Evolutionary conservation across 2,888 invertebrate species (phyloP), one percentile per base, ranked within the genome.

Genomic region (Lottia gigantea): DNA sequence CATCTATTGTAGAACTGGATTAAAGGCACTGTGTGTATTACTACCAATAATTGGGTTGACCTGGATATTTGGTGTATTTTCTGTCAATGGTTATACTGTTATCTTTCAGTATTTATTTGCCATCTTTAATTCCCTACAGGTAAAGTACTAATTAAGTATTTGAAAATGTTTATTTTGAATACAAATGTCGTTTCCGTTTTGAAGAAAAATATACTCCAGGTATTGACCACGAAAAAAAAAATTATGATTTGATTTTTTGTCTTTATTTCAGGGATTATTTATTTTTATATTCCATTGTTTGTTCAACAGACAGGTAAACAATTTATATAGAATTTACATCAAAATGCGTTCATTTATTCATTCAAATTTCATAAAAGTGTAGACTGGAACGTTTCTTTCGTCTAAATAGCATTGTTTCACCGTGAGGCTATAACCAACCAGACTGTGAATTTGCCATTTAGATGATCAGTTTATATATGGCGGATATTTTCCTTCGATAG

Each of bases 61-160:
- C 0, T 83, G 82, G 83, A 70, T 82, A 16, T 75, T 81, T 64
- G 83, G 83, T 4, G 69, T 83, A n/a, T 72, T 82, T 16, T 75
- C 80, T 31, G 76, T 83, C 16, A 81, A 79, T 71, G 70, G 75
- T 12, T 74, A 78, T 46, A 71, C 76, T 19, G 68, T 78, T 15
- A 63, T 75, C 12, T 79, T 83, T 19, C 81, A 80, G 61, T 83
- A 82, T 71, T 64, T 82, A 0, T 83, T 83, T 68, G 74, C 78
- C 63, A 74, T 80, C 46, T 76, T 78, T 46, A 83, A 83, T 68
- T 78, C 80, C 11, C 67, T 82, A 25, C 83, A 83, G 81, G 83
- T 83, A 71, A 70, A 73, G 19, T 23, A 31, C 1, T 15, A n/a
- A 3, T 23, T 19, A 19, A 0, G 46, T 14, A 16, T 66, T 46